Conservation (phyloP, 2,888 invertebrate genomes). For the Osmoderma eremita region DNA sequence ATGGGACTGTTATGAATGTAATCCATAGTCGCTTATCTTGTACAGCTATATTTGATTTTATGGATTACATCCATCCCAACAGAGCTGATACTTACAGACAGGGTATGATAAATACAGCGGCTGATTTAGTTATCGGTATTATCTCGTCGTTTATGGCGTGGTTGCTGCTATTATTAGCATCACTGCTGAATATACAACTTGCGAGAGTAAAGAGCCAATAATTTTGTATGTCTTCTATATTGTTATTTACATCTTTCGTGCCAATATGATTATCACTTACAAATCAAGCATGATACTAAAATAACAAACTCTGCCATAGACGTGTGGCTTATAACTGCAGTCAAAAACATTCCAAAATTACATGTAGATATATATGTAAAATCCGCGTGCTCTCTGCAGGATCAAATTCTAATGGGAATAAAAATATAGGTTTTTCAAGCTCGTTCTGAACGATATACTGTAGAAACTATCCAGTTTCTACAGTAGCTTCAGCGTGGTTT, state of each 20-base stretch:
- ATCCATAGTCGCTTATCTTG: conserved; percentile 76
- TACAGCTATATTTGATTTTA: conserved; percentile 81
- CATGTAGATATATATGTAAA: too few relatives aligned
- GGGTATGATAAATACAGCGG: conserved; percentile 77
- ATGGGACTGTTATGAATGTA: conserved; percentile 69
- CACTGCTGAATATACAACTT: conserved; percentile 57
- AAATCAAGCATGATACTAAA: too few relatives aligned
- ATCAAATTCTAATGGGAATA: too few relatives aligned
- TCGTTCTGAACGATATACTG: too few relatives aligned
- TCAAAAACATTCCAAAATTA: too few relatives aligned
- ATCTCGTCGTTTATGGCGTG: conserved; percentile 65
- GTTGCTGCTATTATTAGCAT: conserved; percentile 54
- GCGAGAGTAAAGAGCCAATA: conserved; percentile 27
- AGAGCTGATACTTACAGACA: conserved; percentile 71
- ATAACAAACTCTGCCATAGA: too few relatives aligned
- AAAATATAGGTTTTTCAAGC: too few relatives aligned
- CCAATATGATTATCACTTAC: background rate
- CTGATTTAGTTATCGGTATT: conserved; percentile 74
- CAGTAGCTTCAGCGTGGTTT: too few relatives aligned
- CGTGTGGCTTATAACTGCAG: too few relatives aligned
- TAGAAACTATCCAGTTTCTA: too few relatives aligned
- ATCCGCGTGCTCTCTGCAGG: too few relatives aligned
- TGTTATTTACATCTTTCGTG: background rate
- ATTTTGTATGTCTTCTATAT: too few relatives aligned
- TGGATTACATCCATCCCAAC: conserved; percentile 83